These are phyloP conservation scores for Salvator merianae DNA, from an alignment of 2,113 vertebrate genomes.

Conservation along the genomic window DNA sequence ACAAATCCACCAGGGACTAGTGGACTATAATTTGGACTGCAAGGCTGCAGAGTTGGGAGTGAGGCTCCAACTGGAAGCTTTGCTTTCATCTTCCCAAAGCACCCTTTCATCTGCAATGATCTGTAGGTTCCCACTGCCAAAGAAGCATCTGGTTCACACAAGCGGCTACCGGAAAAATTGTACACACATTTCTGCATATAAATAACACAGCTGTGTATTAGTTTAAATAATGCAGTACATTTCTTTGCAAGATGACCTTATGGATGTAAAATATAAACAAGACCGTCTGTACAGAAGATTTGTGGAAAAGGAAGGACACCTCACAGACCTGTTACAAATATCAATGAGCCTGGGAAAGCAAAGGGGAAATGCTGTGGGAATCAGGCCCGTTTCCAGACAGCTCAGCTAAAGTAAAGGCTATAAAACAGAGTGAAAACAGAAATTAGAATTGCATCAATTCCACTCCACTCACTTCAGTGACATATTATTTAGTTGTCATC, in stretches of 20 bases:
- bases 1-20: not conserved
- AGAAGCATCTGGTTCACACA: not conserved
- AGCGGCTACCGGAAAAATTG: not conserved
- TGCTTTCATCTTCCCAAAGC: too few species aligned
- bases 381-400: not conserved
- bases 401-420: conserved; percentile 20
- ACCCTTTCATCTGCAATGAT: too few species aligned
- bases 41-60: too few species aligned
- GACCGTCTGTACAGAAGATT: too few species aligned
- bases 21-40: too few species aligned
- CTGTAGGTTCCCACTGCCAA: too few species aligned
- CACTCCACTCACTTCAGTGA: conserved; percentile 13
- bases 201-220: not conserved
- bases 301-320: not conserved
- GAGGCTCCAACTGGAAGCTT: too few species aligned
- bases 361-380: not conserved
- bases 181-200: not conserved
- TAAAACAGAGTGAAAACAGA: not conserved
- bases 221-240: not conserved
- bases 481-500: conserved; percentile 19
- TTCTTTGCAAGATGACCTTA: not conserved
- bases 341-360: not conserved
- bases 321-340: not conserved
- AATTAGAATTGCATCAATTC: conserved; percentile 16
- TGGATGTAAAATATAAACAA: not conserved